phyloP scores from a whole-genome alignment of 2,113 vertebrate genomes.

The Peromyscus californicus region DNA sequence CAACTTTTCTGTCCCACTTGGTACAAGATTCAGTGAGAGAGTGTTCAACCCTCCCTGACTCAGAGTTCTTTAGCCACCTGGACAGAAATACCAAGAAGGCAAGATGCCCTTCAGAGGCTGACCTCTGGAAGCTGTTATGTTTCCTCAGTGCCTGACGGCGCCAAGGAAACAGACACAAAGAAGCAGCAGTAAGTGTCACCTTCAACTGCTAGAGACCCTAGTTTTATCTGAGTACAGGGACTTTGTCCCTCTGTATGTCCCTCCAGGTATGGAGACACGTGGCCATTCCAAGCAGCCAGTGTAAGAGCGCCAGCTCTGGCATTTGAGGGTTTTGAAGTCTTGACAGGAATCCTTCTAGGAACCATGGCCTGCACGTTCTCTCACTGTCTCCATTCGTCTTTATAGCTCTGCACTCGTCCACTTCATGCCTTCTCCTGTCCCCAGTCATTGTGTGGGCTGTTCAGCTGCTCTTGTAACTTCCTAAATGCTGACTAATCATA shows the following conservation, averaged over 20 bases:
- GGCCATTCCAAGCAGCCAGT: neutral
- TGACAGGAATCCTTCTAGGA: neutral
- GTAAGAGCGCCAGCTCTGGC: neutral
- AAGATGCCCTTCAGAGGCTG: neutral
- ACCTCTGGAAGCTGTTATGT: neutral
- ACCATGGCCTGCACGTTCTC: neutral
- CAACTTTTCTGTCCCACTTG: neutral
- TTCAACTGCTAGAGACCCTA: neutral
- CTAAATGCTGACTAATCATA: neutral
- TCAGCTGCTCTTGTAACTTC: neutral
- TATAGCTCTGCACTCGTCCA: neutral
- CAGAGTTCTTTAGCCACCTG: neutral
- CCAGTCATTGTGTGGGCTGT: neutral
- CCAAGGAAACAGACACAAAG: neutral
- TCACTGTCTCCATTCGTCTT: neutral
- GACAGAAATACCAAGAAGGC: neutral
- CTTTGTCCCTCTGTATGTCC: neutral
- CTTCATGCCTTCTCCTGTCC: neutral
- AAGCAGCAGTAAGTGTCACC: neutral
- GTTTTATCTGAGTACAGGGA: neutral
- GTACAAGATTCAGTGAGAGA: neutral
- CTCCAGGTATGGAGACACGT: neutral
- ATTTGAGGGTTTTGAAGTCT: neutral
- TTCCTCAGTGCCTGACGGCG: neutral
- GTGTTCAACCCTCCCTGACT: neutral